These are phyloP conservation scores for Spatulosminthurus flaviceps DNA, from an alignment of 2,888 invertebrate species.

Conservation along the genomic window DNA sequence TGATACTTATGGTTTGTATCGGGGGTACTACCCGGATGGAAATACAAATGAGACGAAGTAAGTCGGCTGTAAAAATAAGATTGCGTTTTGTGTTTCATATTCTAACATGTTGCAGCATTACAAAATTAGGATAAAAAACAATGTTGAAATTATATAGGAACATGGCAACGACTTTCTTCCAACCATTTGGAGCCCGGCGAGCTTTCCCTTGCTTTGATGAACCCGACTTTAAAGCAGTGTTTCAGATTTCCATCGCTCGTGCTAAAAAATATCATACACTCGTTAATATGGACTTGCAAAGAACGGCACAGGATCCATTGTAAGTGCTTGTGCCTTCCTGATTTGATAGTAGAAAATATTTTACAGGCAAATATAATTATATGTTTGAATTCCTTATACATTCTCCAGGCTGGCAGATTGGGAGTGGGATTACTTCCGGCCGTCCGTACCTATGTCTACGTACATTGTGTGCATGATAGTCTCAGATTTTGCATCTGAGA, in stretches of 20 bases:
- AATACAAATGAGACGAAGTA: slow-evolving; percentile 55
- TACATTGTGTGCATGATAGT: slow-evolving; percentile 92
- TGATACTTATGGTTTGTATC: slow-evolving; percentile 56
- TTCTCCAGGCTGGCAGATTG: slow-evolving; percentile 65
- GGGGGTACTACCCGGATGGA: slow-evolving; percentile 55
- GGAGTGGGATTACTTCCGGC: slow-evolving; percentile 77
- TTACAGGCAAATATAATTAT: background rate
- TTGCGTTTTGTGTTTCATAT: too few relatives aligned
- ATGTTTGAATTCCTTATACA: background rate
- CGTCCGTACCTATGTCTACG: slow-evolving; percentile 91
- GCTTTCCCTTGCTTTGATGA: slow-evolving; percentile 71
- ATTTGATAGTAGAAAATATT: too few relatives aligned
- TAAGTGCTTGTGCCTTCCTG: slow-evolving; percentile 43
- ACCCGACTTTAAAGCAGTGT: slow-evolving; percentile 53
- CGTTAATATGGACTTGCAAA: slow-evolving; percentile 51
- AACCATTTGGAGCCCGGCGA: slow-evolving; percentile 68
- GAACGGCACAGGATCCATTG: slow-evolving; percentile 38
- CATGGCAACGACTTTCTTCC: slow-evolving; percentile 56
- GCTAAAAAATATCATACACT: slow-evolving; percentile 53
- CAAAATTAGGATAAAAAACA: background rate
- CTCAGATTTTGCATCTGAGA: slow-evolving; percentile 76
- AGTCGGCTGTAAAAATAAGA: background rate
- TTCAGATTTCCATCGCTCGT: slow-evolving; percentile 50
- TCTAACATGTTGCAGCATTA: too few relatives aligned
- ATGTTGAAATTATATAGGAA: too few relatives aligned